Base-by-base conservation (phyloP, 2,113 vertebrate species). In the Macrotus californicus region DNA sequence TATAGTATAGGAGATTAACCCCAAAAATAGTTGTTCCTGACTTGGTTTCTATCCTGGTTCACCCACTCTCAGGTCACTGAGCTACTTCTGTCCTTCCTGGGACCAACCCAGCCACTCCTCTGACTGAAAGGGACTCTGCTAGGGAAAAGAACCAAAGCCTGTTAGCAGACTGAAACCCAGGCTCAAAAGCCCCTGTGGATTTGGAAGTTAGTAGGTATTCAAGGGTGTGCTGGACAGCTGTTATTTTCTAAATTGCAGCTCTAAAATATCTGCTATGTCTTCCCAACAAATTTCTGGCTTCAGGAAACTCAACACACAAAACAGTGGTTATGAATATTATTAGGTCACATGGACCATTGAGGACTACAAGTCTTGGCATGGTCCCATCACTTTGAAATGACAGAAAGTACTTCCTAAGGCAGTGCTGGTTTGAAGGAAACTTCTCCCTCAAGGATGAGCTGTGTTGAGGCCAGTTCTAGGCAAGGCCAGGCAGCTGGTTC, bases 201-300 rank as follows among this genome's bases (percentile, higher is more conserved):
- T 24, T 43, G 29, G 4, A 41, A 48, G 34, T 76, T 48, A 43
- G 16, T 59, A 34, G 15, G 22, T 39, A 52, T 34, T 24, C 3
- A 52, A 48, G 36, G 39, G 5, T 41, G 3, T 13, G 31, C 34
- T 54, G 36, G 79, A 92, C 5, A 52, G 19, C 75, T 59, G 50
- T 39, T 92, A 66, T 73, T 87, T 89, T 81, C 67, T 8, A 43
- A 56, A 70, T 80, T 72, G 75, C 14, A 76, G 43, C 24, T 72
- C 73, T 77, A 21, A 26, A 1, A 46, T 13, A 77, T 46, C n/a
- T 80, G 14, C 18, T 67, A 64, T 39, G 19, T 87, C 85, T 94
- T 69, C 22, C 52, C 48, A 39, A 86, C 41, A 95, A 85, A 82
- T 29, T 56, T 3, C 50, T 50, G 56, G 59, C 18, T 89, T 84